phyloP scores from a whole-genome alignment of 2,113 vertebrate genomes.

The Charadrius vociferus region DNA sequence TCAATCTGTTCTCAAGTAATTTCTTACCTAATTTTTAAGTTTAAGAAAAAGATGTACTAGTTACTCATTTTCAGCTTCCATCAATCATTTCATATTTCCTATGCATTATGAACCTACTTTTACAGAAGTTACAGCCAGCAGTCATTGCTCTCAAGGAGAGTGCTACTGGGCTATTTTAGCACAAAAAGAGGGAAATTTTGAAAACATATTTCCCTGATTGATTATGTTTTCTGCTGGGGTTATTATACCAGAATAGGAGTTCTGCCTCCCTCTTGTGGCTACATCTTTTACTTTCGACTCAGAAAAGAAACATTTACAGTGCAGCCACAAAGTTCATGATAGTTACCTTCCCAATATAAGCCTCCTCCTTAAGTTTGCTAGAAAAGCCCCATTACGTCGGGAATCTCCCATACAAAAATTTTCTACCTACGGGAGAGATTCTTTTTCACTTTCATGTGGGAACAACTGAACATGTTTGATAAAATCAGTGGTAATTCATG shows the following conservation, averaged over 20 bases:
- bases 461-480: not conserved
- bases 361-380: not conserved
- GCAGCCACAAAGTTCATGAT: not conserved
- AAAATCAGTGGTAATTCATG: not conserved
- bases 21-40: not conserved
- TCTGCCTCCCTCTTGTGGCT: conserved; percentile 62
- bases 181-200: not conserved
- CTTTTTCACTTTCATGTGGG: not conserved
- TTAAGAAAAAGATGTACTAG: not conserved
- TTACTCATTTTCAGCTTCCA: not conserved
- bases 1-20: not conserved
- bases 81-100: not conserved
- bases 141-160: not conserved
- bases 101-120: not conserved
- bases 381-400: not conserved
- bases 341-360: not conserved
- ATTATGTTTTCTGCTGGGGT: not conserved
- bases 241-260: not conserved
- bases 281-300: not conserved
- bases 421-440: not conserved
- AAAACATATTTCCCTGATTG: not conserved
- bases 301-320: not conserved
- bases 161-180: not conserved
- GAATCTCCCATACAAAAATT: not conserved
- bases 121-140: not conserved